Evolutionary conservation across 2,113 vertebrate species (phyloP).

Genomic region (Oplegnathus fasciatus): DNA sequence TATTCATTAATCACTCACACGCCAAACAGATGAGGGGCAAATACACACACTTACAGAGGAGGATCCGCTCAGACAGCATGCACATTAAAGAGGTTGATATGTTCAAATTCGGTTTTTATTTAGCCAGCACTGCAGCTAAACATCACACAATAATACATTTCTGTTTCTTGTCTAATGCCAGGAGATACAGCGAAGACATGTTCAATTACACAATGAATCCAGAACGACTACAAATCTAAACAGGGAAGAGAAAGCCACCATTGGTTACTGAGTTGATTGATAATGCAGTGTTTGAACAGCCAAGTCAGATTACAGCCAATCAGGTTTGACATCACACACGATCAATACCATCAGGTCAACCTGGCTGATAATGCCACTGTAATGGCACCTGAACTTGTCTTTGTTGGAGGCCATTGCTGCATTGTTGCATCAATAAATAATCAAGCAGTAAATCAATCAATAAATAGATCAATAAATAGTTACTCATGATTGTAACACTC

Average conservation of each 20-base stretch:
- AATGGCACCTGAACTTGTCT: conserved; percentile 30
- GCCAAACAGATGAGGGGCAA: background rate
- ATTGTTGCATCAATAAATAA: conserved; percentile 51
- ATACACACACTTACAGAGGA: background rate
- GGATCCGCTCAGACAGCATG: conserved; percentile 46
- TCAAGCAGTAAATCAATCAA: conserved; percentile 64
- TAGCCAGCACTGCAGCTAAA: background rate
- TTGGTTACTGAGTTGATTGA: conserved; percentile 44
- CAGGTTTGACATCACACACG: background rate
- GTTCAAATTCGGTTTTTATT: conserved; percentile 30
- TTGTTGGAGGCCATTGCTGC: conserved; percentile 15
- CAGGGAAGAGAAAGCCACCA: conserved; percentile 57
- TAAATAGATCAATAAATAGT: conserved; percentile 76
- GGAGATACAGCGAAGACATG: background rate
- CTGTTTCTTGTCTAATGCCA: background rate
- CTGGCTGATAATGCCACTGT: background rate
- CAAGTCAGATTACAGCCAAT: conserved; percentile 18
- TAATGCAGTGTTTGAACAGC: conserved; percentile 7
- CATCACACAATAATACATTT: conserved; percentile 10
- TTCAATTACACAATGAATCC: conserved; percentile 20
- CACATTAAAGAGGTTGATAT: background rate
- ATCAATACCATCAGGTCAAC: background rate
- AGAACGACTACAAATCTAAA: background rate
- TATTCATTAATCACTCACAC: background rate
- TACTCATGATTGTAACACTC: conserved; percentile 65